Percentiles rank a stretch among this genome's conserved stretches.
These are phyloP conservation scores for Pelmatolapia mariae DNA, from an alignment of 2,113 vertebrate species.

Conservation along the genomic window DNA sequence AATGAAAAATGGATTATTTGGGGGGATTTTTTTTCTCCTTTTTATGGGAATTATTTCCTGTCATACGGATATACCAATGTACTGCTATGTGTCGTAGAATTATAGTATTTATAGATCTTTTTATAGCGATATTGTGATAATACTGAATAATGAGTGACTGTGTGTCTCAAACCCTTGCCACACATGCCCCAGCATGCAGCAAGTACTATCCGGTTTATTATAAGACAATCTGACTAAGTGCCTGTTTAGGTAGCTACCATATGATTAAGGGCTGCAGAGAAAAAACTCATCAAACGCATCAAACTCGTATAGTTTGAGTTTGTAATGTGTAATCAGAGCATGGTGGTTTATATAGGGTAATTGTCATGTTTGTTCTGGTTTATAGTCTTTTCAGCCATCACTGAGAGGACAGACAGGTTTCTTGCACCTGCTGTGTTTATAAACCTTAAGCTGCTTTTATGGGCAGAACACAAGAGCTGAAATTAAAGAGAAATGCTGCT, in stretches of 20 bases:
- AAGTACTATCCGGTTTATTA: not conserved
- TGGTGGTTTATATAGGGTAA: not conserved
- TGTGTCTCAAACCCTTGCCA: not conserved
- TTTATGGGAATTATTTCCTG: not conserved
- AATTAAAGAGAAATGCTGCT: not conserved
- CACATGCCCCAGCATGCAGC: not conserved
- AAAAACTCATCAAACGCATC: not conserved
- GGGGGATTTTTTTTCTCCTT: not conserved
- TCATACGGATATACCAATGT: fast-evolving
- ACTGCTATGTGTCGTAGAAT: not conserved
- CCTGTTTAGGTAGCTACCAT: not conserved
- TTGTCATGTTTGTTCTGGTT: not conserved
- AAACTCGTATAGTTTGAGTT: not conserved
- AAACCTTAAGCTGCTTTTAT: not conserved
- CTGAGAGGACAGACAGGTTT: not conserved
- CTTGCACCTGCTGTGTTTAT: not conserved
- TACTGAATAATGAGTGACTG: not conserved
- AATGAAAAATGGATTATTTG: not conserved
- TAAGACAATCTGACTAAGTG: not conserved
- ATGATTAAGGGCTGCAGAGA: not conserved
- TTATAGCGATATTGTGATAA: not conserved
- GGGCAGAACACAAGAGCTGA: not conserved
- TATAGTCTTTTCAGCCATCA: not conserved
- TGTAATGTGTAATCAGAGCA: not conserved
- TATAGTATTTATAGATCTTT: not conserved